Evolutionary conservation across 2,888 invertebrate genomes (phyloP), one percentile per base, ranked within the genome.

Genomic region (Oithona nana): DNA sequence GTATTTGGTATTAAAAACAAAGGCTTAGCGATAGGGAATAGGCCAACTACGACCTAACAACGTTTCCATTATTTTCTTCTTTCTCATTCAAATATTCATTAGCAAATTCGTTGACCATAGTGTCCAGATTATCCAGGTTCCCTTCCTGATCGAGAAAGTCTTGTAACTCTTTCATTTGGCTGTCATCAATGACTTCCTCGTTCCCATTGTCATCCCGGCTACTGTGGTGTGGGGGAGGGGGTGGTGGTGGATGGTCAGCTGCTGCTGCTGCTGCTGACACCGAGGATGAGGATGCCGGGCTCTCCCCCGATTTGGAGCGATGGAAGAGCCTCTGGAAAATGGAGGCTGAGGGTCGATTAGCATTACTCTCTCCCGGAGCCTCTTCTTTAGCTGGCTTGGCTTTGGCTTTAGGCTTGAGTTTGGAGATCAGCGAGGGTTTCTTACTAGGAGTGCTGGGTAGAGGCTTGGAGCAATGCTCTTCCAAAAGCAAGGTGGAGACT

Each of bases 91-190:
- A 22, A 26, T 59, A 59, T 28, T 59, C 28, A 16, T 59, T 59
- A n/a, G 59, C 59, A 26, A 59, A 59, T 11, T 59, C 59, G 13
- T 22, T 59, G 50, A 59, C 59, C 31, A 59, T 59, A 29, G 49
- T 59, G 49, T 59, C 59, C 28, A 59, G 20, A 1, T 59, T 48
- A n/a, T 39, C 31, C 8, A 59, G 59, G 28, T 59, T 59, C 11
- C 59, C 59, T n/a, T n/a, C n/a, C 22, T 48, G 24, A 26, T 59
- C 59, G 49, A 59, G 16, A 28, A 59, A 59, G 50, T 59, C 26
- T 26, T 54, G 54, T 2, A 54, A 16, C 26, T 54, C 59, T 24
- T 48, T 59, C n/a, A 59, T n/a, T 20, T 59, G 30, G 22, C 24
- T n/a, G 24, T 48, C 48, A 49, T 48, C 48, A 30, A 30, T 22